Base-by-base conservation (phyloP, 2,888 invertebrate species). In the Eupithecia abbreviata region DNA sequence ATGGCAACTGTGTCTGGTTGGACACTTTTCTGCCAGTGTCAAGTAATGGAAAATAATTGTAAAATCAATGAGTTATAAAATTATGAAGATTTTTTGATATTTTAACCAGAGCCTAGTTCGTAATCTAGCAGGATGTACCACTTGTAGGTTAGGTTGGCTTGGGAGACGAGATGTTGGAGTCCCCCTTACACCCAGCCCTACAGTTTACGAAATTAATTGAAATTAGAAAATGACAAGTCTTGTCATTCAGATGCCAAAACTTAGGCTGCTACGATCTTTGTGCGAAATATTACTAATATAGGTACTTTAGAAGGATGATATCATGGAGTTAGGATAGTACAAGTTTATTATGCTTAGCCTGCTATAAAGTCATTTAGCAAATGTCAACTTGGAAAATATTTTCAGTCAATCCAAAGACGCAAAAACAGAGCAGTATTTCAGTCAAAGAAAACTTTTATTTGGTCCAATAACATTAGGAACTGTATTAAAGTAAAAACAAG, bases 401-500 rank as follows among this genome's bases (percentile, higher is more conserved):
- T 18, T 10, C 10, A 47, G 18, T 18, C 18, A 30, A 45, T 47
- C 47, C 42, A 69, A 18, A 49, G 12, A 68, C 41, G 42, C 18
- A 47, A 69, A 69, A 69, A 69, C 69, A 69, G 30, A 69, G n/a
- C 47, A 69, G 51, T 74, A 65, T 74, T 71, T 76, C 72, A 47
- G 5, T 69, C n/a, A 67, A 41, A 72, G 66, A 76, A 79, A 74
- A 71, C 65, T 77, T 68, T 5, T 71, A 70, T 72, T 69, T 43
- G 67, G 66, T 79, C 70, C 75, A 65, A 79, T 77, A 71, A 79
- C 78, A 79, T 79, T 58, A 58, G 75, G 13, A 75, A 75, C 76
- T 77, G 77, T 83, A 81, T 76, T 81, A 81, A 81, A 81, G 79
- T 69, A 62, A 77, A 82, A 84, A 85, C 84, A 83, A 84, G 84